Percentiles rank a stretch among this genome's conserved stretches.
Evolutionary conservation across 2,113 vertebrate species (phyloP).

Genomic region (Cottus gobio): DNA sequence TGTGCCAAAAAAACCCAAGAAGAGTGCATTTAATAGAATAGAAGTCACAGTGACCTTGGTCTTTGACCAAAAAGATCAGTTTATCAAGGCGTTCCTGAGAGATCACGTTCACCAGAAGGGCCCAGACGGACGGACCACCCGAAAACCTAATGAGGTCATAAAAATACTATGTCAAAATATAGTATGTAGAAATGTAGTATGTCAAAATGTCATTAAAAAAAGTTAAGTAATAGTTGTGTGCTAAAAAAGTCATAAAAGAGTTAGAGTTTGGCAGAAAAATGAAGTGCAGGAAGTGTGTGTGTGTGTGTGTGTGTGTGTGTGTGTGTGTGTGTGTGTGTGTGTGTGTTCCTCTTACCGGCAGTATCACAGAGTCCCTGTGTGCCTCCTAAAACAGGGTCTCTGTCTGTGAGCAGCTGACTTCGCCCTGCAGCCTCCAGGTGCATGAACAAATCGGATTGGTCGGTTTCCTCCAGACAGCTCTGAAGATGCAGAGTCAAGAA

Average conservation of each 20-base stretch:
- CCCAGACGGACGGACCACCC: too few species aligned
- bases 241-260: not conserved
- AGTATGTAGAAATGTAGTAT: too few species aligned
- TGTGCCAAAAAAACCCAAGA: not conserved
- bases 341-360: constrained; percentile 62
- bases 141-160: too few species aligned
- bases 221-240: too few species aligned
- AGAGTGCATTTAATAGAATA: not conserved
- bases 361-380: constrained; percentile 70
- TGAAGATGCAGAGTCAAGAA: constrained; percentile 29
- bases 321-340: not conserved
- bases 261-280: too few species aligned
- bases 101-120: not conserved
- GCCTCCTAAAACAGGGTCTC: constrained; percentile 80
- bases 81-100: too few species aligned
- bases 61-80: not conserved
- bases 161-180: too few species aligned
- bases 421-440: constrained; percentile 16
- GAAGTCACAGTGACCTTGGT: too few species aligned
- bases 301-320: too few species aligned
- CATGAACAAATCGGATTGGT: constrained; percentile 56
- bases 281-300: too few species aligned
- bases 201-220: too few species aligned
- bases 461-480: constrained; percentile 68
- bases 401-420: constrained; percentile 80